Percentiles rank a stretch among this genome's conserved stretches.
phyloP scores from a whole-genome alignment of 2,797 vertebrate genomes.

The Gila robusta region DNA sequence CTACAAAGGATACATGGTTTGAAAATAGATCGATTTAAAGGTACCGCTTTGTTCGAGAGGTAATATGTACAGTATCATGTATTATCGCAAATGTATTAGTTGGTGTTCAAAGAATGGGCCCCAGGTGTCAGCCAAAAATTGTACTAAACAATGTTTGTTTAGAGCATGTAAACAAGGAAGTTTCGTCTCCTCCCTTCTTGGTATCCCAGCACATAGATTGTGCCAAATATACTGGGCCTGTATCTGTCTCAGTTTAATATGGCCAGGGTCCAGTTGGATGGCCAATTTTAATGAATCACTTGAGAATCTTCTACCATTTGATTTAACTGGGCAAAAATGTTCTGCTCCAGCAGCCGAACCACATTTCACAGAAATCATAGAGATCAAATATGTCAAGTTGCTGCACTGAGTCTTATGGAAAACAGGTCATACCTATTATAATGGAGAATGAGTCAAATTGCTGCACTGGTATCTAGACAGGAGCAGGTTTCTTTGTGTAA shows the following conservation, averaged over 20 bases:
- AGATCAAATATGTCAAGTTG: conserved; percentile 59
- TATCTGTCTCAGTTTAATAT: conserved; percentile 40
- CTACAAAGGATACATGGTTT: not conserved
- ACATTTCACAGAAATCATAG: conserved; percentile 57
- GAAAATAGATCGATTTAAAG: not conserved
- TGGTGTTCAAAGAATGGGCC: too few relatives aligned
- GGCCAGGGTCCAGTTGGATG: conserved; percentile 27
- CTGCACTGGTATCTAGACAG: conserved; percentile 45
- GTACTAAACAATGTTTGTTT: not conserved
- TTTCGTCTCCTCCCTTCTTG: not conserved
- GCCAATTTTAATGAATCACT: conserved; percentile 52
- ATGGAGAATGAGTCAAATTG: conserved; percentile 54
- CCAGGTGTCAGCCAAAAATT: not conserved
- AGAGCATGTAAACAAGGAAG: conserved; percentile 5
- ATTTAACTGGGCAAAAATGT: conserved; percentile 53
- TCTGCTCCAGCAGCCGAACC: conserved; percentile 58
- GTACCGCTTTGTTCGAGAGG: not conserved
- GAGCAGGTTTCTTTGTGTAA: conserved; percentile 52
- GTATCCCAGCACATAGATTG: not conserved
- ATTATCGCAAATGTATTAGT: not conserved
- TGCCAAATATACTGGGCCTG: conserved; percentile 19
- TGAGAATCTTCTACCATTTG: conserved; percentile 58
- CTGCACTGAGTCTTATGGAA: conserved; percentile 58
- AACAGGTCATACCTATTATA: conserved; percentile 61
- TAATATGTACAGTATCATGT: not conserved